Percentiles rank a stretch among this genome's conserved stretches.
phyloP scores from a whole-genome alignment of 1,140 invertebrate genomes.

The Armadillidium nasatum region DNA sequence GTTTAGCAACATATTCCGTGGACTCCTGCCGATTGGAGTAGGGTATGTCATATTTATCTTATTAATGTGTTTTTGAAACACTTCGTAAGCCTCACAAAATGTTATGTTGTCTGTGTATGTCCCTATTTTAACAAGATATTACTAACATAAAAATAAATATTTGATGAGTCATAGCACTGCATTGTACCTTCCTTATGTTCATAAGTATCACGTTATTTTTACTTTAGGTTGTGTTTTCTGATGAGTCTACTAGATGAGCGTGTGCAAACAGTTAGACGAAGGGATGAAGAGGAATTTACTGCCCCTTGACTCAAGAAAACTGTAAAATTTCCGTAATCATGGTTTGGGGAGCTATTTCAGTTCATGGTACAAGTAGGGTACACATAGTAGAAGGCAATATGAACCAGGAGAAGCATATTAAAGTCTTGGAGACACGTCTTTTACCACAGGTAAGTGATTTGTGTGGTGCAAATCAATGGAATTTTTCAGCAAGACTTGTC shows the following conservation, averaged over 20 bases:
- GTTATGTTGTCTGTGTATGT: too few relatives aligned
- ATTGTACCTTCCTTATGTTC: too few relatives aligned
- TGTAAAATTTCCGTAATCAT: not conserved
- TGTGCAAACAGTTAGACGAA: not conserved
- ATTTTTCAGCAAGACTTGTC: slow-evolving; percentile 12
- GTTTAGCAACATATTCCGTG: too few relatives aligned
- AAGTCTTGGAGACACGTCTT: not conserved
- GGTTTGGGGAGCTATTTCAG: not conserved
- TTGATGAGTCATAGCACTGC: too few relatives aligned
- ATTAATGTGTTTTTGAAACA: too few relatives aligned
- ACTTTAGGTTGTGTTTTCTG: not conserved
- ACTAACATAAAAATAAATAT: too few relatives aligned
- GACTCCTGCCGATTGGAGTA: too few relatives aligned
- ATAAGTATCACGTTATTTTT: not conserved
- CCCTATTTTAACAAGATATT: too few relatives aligned
- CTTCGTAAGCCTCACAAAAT: too few relatives aligned
- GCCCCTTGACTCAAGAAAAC: not conserved
- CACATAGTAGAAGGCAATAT: not conserved
- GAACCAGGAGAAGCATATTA: not conserved
- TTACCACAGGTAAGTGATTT: not conserved
- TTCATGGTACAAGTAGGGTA: not conserved
- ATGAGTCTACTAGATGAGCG: not conserved
- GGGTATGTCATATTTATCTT: too few relatives aligned
- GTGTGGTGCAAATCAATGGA: not conserved
- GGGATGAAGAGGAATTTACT: not conserved